Base-by-base conservation (phyloP, 2,888 invertebrate genomes). In the Congeria kusceri region DNA sequence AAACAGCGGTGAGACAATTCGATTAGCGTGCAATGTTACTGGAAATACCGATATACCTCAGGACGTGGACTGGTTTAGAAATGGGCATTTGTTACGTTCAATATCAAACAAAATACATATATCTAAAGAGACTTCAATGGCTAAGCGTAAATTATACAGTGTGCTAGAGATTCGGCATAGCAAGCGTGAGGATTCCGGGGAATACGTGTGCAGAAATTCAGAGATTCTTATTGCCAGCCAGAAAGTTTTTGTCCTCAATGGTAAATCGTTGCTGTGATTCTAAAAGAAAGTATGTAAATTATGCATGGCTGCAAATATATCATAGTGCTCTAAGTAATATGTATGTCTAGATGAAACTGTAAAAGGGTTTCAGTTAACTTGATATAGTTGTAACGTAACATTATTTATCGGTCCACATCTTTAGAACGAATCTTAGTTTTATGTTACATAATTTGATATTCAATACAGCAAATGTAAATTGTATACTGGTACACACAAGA, bases 201-300 rank as follows among this genome's bases (percentile, higher is more conserved):
- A 69, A 58, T 85, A 85, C 65, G 73, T 85, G 67, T 85, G 85
- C 65, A 70, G 80, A 46, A 80, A 71, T 64, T 85, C 85, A 3
- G 78, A 77, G 58, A 32, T 64, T 39, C 57, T 80, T 20, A 73
- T 84, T 64, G 77, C 75, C 20, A 82, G 77, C 68, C 77, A 75
- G n/a, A 73, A 75, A 56, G 80, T 84, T 9, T 64, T 70, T 28
- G 80, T 84, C 49, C 73, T 84, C 58, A 82, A 80, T 71, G 82
- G 84, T 84, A 68, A 71, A 80, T 39, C 32, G 47, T 27, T 1
- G 4, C 53, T 2, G 28, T 46, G 20, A 53, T 23, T 15, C 11
- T 53, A n/a, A 53, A 39, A 39, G 9, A 15, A 32, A 7, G 9
- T 32, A 32, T 32, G 5, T 9, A 32, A 4, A 32, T 7, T 9